Evolutionary conservation across 2,113 vertebrate species (phyloP).

Genomic region (Crotalus horridus): DNA sequence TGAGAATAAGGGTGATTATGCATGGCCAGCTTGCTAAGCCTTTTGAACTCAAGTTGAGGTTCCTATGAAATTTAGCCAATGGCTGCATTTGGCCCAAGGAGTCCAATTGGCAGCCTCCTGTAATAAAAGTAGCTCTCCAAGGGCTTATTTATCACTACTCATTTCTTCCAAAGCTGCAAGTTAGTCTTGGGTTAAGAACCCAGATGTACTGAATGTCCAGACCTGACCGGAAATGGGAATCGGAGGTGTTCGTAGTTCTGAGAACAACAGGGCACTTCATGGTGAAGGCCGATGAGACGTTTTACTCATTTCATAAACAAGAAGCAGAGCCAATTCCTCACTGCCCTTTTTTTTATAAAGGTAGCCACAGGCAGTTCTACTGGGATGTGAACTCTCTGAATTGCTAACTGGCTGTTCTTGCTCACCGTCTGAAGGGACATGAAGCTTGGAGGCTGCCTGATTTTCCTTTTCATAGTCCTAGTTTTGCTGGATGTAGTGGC

Average conservation of each 20-base stretch:
- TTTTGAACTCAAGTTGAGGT: background rate
- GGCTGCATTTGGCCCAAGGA: background rate
- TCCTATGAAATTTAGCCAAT: background rate
- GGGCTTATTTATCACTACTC: background rate
- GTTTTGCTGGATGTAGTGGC: slow-evolving; percentile 70
- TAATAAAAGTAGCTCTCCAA: background rate
- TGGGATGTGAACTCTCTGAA: background rate
- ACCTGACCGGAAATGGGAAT: slow-evolving; percentile 32
- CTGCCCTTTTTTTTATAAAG: slow-evolving; percentile 61
- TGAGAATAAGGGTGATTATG: background rate
- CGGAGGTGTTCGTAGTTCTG: background rate
- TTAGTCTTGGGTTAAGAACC: background rate
- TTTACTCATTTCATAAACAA: slow-evolving; percentile 57
- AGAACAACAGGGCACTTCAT: slow-evolving; percentile 71
- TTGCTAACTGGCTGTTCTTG: slow-evolving; percentile 1
- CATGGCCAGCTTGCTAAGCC: background rate
- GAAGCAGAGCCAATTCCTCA: slow-evolving; percentile 53
- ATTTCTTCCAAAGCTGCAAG: background rate
- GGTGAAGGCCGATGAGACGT: slow-evolving; percentile 38
- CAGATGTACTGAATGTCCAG: background rate
- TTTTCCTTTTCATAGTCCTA: slow-evolving; percentile 69
- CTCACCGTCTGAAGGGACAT: slow-evolving; percentile 52
- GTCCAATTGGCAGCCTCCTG: background rate
- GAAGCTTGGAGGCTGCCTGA: slow-evolving; percentile 62
- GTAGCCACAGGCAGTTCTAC: slow-evolving; percentile 27